These are phyloP conservation scores for Gymnothorax javanicus DNA, from an alignment of 2,797 vertebrate species.

Conservation along the genomic window DNA sequence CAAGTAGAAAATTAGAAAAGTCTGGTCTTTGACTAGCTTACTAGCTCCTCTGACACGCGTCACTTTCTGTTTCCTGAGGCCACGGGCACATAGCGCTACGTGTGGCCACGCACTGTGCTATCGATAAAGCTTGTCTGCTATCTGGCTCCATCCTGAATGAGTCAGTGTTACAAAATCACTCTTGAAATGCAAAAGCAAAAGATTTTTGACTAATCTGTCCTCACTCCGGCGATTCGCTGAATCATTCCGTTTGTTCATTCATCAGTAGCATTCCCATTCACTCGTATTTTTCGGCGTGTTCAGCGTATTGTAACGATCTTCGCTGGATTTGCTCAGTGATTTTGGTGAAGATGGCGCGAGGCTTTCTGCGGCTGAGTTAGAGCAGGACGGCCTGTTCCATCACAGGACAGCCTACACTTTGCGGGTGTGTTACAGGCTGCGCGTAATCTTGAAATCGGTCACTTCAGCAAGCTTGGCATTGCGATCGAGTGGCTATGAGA, in stretches of 20 bases:
- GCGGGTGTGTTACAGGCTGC: constrained; percentile 69
- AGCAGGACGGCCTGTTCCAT: constrained; percentile 67
- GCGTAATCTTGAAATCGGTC: constrained; percentile 68
- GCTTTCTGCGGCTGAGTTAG: constrained; percentile 61
- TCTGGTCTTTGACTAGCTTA: constrained; percentile 27
- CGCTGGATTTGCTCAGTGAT: constrained; percentile 20
- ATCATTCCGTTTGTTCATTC: constrained; percentile 61
- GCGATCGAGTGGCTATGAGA: constrained; percentile 51
- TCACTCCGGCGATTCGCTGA: constrained; percentile 76
- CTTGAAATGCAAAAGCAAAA: constrained; percentile 71
- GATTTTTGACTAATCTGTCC: constrained; percentile 72
- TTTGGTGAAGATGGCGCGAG: constrained; percentile 47
- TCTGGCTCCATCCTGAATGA: constrained; percentile 59
- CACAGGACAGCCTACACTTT: constrained; percentile 72
- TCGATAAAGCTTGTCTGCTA: constrained; percentile 67
- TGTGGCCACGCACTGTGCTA: constrained; percentile 39
- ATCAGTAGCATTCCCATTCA: background rate
- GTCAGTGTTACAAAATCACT: constrained; percentile 46
- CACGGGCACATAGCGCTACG: constrained; percentile 24
- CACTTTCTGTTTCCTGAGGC: constrained; percentile 46
- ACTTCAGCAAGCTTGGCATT: constrained; percentile 70
- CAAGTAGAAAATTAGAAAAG: background rate
- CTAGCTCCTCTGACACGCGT: constrained; percentile 19
- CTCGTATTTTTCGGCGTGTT: constrained; percentile 40
- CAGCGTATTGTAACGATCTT: background rate